Percentiles rank a stretch among this genome's conserved stretches.
phyloP scores from a whole-genome alignment of 53 echinoderm and acorn worm genomes.

The Crossaster papposus region DNA sequence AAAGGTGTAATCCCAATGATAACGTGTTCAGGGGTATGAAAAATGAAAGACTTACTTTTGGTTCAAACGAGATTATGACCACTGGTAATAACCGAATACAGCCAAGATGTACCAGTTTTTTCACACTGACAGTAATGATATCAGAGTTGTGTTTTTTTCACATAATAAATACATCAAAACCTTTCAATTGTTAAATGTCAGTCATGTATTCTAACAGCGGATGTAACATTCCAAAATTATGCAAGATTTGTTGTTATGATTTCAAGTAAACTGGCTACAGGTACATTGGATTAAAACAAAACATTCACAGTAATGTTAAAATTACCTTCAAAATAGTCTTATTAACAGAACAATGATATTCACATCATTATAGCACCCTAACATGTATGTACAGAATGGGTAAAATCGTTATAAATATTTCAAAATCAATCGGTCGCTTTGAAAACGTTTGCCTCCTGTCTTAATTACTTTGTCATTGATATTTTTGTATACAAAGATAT shows the following conservation, averaged over 20 bases:
- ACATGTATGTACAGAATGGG: neutral
- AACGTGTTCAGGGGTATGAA: neutral
- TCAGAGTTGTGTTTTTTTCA: too few relatives aligned
- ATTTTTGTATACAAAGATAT: neutral
- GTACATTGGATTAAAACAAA: neutral
- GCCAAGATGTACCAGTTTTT: too few relatives aligned
- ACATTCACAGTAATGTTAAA: neutral
- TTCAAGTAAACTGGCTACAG: too few relatives aligned
- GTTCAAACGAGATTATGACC: neutral
- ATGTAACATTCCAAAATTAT: too few relatives aligned
- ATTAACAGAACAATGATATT: neutral
- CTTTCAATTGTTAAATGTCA: too few relatives aligned
- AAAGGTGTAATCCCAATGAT: neutral
- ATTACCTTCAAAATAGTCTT: neutral
- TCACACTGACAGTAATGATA: too few relatives aligned
- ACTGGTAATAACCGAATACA: too few relatives aligned
- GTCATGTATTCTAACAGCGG: too few relatives aligned
- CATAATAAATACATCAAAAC: too few relatives aligned
- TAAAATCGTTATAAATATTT: neutral
- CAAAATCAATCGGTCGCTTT: neutral
- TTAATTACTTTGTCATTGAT: neutral
- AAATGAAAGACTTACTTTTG: neutral
- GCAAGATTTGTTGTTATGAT: too few relatives aligned
- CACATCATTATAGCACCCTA: neutral
- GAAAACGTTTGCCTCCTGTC: neutral